Conservation (phyloP, 2,888 invertebrate species). For the Drosophila paracracens region DNA sequence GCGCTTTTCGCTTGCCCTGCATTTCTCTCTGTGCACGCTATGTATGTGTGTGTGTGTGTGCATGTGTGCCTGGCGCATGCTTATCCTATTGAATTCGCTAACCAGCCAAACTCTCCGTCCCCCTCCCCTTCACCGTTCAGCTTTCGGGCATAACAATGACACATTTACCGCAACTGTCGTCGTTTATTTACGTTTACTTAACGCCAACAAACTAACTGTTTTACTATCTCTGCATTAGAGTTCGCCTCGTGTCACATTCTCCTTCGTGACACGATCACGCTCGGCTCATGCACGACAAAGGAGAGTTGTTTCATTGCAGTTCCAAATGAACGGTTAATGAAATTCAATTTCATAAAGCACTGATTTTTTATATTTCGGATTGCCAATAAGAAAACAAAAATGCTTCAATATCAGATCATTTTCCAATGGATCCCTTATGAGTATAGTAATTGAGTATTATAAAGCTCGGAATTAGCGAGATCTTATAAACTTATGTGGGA, state of each 20-base stretch:
- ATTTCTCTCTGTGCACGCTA: neutral
- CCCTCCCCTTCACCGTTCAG: slow-evolving; percentile 4
- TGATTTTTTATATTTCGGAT: neutral
- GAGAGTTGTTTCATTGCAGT: neutral
- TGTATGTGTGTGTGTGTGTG: slow-evolving; percentile 15
- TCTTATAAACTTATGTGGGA: neutral
- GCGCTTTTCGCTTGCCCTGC: slow-evolving; percentile 28
- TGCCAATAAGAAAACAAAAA: neutral
- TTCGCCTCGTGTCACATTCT: neutral
- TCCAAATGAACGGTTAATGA: neutral
- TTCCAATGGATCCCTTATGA: neutral
- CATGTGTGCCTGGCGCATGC: slow-evolving; percentile 53
- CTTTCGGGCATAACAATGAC: slow-evolving; percentile 47
- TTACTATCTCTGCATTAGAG: slow-evolving; percentile 25
- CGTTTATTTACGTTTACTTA: slow-evolving; percentile 61
- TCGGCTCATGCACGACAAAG: neutral
- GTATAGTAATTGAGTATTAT: neutral
- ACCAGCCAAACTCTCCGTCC: neutral
- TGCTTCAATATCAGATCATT: neutral
- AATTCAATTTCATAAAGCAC: neutral
- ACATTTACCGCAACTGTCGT: slow-evolving; percentile 59
- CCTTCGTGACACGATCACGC: slow-evolving; percentile 1
- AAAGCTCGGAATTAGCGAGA: neutral
- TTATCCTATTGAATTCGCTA: slow-evolving; percentile 28
- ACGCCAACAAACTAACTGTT: slow-evolving; percentile 51